Evolutionary conservation across 1,140 invertebrate species (phyloP).

Genomic region (Drosophila truncata): DNA sequence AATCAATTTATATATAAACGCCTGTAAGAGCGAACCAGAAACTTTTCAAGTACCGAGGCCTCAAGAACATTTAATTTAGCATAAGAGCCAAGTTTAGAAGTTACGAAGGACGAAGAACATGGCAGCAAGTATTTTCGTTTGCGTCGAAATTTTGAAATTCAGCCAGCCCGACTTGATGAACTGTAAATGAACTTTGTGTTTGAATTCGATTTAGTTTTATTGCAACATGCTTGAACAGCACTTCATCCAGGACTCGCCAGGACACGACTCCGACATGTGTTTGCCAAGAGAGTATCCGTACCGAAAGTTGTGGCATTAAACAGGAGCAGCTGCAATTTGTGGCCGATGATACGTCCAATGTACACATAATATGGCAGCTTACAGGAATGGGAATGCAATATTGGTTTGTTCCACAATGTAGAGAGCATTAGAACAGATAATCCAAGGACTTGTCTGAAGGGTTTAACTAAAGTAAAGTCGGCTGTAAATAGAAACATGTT

Average conservation of each 20-base stretch:
- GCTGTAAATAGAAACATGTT: neutral
- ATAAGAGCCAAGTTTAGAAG: conserved; percentile 61
- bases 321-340: conserved; percentile 45
- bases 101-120: conserved; percentile 16
- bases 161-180: conserved; percentile 64
- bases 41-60: conserved; percentile 18
- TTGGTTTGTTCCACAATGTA: conserved; percentile 4
- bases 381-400: conserved; percentile 26
- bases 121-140: conserved; percentile 49
- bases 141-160: conserved; percentile 17
- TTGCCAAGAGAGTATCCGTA: conserved; percentile 3
- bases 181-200: conserved; percentile 79
- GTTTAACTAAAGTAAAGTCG: neutral
- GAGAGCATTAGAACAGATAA: neutral
- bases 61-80: conserved; percentile 67
- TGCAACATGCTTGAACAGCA: conserved; percentile 57
- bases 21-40: neutral
- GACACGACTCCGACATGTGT: conserved; percentile 22
- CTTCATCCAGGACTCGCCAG: conserved; percentile 31
- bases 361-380: conserved; percentile 29
- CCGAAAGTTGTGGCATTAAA: conserved; percentile 37
- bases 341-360: conserved; percentile 17
- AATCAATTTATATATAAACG: conserved; percentile 63
- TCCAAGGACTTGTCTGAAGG: neutral
- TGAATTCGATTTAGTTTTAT: conserved; percentile 79